A percentile compares a stretch with the other conserved stretches of the same genome.
phyloP scores from a whole-genome alignment of 2,797 vertebrate genomes.

The Rhodeus uyekii region DNA sequence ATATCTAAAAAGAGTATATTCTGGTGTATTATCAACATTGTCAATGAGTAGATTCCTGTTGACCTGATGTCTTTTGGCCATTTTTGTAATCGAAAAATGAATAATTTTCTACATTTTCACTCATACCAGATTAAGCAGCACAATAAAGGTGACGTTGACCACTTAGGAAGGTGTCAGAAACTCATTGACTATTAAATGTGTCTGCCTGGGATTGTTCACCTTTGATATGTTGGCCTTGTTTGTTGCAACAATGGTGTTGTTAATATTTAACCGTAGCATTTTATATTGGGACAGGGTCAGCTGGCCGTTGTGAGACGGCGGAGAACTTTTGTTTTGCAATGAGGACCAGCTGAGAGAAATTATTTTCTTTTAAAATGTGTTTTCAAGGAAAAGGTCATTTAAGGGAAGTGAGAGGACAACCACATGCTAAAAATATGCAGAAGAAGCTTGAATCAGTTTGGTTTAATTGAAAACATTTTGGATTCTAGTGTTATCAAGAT shows the following conservation, averaged over 20 bases:
- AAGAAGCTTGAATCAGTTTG: conserved; percentile 15
- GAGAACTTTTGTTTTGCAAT: neutral
- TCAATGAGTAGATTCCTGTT: neutral
- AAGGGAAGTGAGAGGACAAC: conserved; percentile 36
- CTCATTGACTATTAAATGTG: conserved; percentile 18
- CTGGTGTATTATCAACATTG: neutral
- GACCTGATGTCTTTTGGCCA: neutral
- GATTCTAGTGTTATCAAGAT: too few species aligned
- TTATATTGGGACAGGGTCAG: neutral
- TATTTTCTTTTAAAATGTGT: conserved; percentile 9
- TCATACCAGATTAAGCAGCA: too few species aligned
- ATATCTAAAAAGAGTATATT: neutral
- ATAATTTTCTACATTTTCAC: neutral
- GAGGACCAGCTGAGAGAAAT: neutral
- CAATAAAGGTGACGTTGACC: conserved; percentile 4
- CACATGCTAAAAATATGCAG: conserved; percentile 34
- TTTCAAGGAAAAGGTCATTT: conserved; percentile 48
- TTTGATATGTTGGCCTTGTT: conserved; percentile 24
- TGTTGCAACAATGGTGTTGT: neutral
- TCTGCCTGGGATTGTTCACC: conserved; percentile 22
- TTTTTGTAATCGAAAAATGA: neutral
- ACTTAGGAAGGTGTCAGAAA: conserved; percentile 18
- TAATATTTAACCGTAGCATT: conserved; percentile 34
- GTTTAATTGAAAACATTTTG: conserved; percentile 6
- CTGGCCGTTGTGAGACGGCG: neutral